phyloP scores from a whole-genome alignment of 2,113 vertebrate genomes.

The Phyllostomus discolor region DNA sequence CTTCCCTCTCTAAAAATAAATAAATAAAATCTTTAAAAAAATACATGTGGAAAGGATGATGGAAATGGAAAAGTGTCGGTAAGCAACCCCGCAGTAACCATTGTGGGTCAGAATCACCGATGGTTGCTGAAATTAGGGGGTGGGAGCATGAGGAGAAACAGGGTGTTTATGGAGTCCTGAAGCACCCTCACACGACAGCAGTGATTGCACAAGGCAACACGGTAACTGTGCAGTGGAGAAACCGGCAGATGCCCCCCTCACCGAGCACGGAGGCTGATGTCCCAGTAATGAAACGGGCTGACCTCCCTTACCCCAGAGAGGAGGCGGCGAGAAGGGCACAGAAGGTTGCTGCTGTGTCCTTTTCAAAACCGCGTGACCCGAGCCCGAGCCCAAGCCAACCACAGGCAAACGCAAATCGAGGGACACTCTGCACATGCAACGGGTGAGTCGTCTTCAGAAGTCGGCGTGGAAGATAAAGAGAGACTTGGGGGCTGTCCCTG shows the following conservation, averaged over 20 bases:
- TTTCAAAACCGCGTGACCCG: background rate
- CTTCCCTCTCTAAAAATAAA: too few relatives aligned
- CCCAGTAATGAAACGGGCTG: background rate
- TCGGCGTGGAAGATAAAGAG: background rate
- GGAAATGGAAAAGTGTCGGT: background rate
- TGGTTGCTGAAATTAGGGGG: background rate
- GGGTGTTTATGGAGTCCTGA: background rate
- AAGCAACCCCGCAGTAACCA: background rate
- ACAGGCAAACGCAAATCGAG: background rate
- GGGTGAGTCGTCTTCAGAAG: background rate
- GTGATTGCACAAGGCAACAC: background rate
- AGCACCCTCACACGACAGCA: background rate
- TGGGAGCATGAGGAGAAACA: background rate
- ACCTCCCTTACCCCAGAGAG: fast-evolving
- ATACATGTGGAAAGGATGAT: background rate
- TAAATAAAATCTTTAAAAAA: too few relatives aligned
- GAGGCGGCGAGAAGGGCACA: background rate
- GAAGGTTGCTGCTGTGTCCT: background rate
- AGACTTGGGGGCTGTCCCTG: too few relatives aligned
- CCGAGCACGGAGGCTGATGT: background rate
- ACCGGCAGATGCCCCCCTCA: background rate
- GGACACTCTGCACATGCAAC: background rate
- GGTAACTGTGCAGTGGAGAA: background rate
- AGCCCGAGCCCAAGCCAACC: background rate
- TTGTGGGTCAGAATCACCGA: background rate